Evolutionary conservation across 2,888 invertebrate species (phyloP).

Genomic region (Volucella inflata): DNA sequence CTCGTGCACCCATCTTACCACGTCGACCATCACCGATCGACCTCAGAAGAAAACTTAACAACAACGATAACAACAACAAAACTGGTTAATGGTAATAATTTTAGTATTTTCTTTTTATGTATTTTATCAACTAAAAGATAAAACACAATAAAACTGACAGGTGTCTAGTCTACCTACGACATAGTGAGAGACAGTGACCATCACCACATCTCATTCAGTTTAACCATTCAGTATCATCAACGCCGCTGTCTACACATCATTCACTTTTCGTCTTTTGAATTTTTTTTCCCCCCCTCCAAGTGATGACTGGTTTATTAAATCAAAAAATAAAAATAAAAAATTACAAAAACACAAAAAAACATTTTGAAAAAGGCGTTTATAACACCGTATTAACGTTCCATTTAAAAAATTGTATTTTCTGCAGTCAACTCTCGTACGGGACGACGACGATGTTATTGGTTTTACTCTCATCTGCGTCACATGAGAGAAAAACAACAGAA

Average conservation of each 20-base stretch:
- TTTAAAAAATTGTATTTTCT: constrained; percentile 66
- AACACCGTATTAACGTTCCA: constrained; percentile 60
- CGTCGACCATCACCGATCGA: background rate
- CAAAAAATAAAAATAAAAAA: constrained; percentile 3
- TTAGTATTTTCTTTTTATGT: constrained; percentile 30
- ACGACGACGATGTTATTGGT: background rate
- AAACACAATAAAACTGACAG: constrained; percentile 22
- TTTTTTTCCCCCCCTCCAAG: too few species aligned
- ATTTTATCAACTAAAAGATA: constrained; percentile 5
- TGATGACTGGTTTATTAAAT: constrained; percentile 12
- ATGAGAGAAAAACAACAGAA: constrained; percentile 17
- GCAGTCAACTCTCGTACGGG: constrained; percentile 47
- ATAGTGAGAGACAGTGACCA: constrained; percentile 49
- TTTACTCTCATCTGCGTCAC: background rate
- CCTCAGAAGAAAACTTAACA: background rate
- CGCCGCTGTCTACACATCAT: constrained; percentile 30
- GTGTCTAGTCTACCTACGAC: constrained; percentile 62
- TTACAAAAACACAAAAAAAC: constrained; percentile 9
- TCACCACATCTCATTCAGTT: constrained; percentile 35
- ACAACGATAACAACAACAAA: constrained; percentile 15
- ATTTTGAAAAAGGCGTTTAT: constrained; percentile 57
- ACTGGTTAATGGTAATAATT: constrained; percentile 43
- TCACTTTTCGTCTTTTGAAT: constrained; percentile 8
- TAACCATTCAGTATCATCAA: constrained; percentile 58
- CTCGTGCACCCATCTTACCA: too few species aligned